Percentiles rank a stretch among this genome's conserved stretches.
Evolutionary conservation across 53 echinoderm and acorn worm genomes (phyloP).

Genomic region (Holothuria leucospilota): DNA sequence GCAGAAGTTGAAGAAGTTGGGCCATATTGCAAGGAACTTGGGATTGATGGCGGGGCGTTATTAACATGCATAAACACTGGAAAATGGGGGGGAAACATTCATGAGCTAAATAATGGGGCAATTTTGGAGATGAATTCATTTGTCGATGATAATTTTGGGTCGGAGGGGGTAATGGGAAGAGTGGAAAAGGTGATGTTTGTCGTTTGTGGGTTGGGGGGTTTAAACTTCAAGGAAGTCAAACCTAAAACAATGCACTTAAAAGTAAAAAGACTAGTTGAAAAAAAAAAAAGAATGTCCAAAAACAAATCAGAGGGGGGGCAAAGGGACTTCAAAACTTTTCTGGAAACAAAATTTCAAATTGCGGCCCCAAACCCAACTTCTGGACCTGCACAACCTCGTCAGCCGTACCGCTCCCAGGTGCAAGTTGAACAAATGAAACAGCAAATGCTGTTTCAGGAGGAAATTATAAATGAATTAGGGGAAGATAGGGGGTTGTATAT

Average conservation of each 20-base stretch:
- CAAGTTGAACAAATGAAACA: neutral
- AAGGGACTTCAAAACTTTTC: neutral
- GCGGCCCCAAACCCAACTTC: neutral
- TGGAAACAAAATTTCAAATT: neutral
- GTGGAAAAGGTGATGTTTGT: neutral
- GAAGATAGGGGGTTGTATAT: neutral
- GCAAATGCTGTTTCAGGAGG: neutral
- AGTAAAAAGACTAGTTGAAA: neutral
- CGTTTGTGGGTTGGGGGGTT: neutral
- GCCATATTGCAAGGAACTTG: too few species aligned
- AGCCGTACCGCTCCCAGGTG: neutral
- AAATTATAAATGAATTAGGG: neutral
- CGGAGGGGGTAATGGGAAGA: neutral
- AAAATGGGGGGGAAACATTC: slow-evolving; percentile 3
- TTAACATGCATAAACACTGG: neutral
- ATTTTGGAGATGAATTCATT: neutral
- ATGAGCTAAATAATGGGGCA: slow-evolving; percentile 7
- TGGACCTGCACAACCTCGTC: neutral
- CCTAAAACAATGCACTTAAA: neutral
- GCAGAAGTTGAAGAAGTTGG: too few species aligned
- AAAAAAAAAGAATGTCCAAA: neutral
- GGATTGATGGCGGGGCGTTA: too few species aligned
- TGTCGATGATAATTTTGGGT: neutral
- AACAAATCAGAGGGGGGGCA: neutral
- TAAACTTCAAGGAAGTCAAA: neutral